Conservation (phyloP, 2,888 invertebrate genomes). For the Metalampra italica region DNA sequence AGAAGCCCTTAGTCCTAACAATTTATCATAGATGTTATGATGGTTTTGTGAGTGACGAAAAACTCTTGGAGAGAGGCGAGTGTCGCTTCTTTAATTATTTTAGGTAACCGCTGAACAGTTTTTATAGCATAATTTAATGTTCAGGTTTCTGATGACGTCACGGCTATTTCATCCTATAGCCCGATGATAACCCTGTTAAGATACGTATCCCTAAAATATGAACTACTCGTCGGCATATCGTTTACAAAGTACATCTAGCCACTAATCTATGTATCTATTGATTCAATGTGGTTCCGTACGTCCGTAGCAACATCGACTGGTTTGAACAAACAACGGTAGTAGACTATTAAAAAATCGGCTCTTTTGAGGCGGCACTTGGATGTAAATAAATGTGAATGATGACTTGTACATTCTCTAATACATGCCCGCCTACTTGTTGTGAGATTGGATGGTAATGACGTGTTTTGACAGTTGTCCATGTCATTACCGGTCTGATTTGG, state of each 20-base stretch:
- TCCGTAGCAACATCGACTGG: constrained; percentile 16
- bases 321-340: constrained; percentile 54
- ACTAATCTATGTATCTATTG: constrained; percentile 71
- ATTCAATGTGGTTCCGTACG: constrained; percentile 48
- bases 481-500: constrained; percentile 7
- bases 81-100: too few species aligned
- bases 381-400: constrained; percentile 36
- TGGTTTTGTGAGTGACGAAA: too few species aligned
- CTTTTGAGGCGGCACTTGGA: constrained; percentile 10
- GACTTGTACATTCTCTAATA: constrained; percentile 36
- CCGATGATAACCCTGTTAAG: too few species aligned
- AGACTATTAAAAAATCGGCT: constrained; percentile 27
- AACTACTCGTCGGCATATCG: constrained; percentile 49
- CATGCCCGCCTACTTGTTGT: constrained; percentile 24
- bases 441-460: constrained; percentile 8
- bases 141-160: too few species aligned
- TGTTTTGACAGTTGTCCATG: constrained; percentile 1
- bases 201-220: constrained; percentile 25
- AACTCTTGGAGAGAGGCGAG: too few species aligned
- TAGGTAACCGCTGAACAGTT: too few species aligned
- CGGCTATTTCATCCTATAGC: too few species aligned
- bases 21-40: too few species aligned
- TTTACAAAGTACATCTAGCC: constrained; percentile 55
- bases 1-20: too few species aligned
- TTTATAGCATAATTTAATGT: too few species aligned